phyloP scores from a whole-genome alignment of 2,113 vertebrate genomes.

The Anas platyrhynchos region DNA sequence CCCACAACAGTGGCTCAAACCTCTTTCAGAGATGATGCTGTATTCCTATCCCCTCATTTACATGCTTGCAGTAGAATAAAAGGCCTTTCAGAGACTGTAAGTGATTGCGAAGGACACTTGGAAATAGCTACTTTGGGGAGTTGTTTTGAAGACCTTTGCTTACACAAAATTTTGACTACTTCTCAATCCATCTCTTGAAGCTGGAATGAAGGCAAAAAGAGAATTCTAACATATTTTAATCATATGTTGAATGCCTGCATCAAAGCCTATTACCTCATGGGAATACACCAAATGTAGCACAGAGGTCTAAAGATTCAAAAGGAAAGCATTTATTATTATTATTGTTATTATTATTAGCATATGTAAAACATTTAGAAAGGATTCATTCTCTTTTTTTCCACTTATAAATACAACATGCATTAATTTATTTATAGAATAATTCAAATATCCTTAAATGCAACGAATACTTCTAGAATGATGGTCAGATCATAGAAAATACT shows the following conservation, averaged over 20 bases:
- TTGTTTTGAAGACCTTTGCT: neutral
- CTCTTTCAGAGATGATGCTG: neutral
- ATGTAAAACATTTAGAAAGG: neutral
- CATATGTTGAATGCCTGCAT: neutral
- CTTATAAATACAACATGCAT: neutral
- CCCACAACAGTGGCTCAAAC: neutral
- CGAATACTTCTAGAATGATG: neutral
- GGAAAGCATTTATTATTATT: neutral
- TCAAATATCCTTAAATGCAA: neutral
- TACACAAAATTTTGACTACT: neutral
- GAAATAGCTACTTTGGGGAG: neutral
- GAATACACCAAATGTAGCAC: neutral
- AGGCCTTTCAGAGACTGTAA: neutral
- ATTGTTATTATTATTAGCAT: neutral
- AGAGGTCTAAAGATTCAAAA: neutral
- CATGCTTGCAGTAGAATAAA: neutral
- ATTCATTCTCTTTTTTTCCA: neutral
- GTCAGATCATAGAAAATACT: neutral
- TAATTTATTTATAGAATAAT: neutral
- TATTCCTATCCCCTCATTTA: neutral
- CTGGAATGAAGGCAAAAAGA: neutral
- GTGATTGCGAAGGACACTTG: neutral
- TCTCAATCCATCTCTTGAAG: neutral
- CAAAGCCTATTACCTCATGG: neutral
- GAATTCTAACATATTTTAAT: neutral